Evolutionary conservation across 2,113 vertebrate species (phyloP).

Genomic region (Dicerorhinus sumatrensis): DNA sequence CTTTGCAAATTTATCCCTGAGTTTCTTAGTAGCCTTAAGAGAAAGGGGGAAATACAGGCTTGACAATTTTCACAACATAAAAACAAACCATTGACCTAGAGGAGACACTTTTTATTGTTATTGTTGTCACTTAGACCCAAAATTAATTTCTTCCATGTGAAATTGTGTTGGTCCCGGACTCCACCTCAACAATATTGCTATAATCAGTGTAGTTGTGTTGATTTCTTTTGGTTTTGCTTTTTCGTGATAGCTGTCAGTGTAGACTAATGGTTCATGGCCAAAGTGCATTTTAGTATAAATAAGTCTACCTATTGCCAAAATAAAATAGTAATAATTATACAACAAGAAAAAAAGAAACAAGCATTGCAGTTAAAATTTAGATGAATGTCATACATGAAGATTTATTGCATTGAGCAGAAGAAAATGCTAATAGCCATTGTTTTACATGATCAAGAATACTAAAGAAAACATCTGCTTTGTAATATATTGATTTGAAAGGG

Average conservation of each 20-base stretch:
- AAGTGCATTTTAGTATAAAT: not conserved
- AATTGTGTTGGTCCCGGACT: not conserved
- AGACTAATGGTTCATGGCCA: not conserved
- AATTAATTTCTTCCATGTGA: not conserved
- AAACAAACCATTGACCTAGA: not conserved
- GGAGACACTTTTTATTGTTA: not conserved
- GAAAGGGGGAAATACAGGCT: not conserved
- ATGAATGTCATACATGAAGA: not conserved
- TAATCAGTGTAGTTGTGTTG: not conserved
- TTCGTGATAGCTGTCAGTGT: not conserved
- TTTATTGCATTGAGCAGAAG: not conserved
- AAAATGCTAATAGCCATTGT: not conserved
- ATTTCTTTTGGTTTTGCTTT: not conserved
- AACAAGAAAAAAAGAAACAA: not conserved
- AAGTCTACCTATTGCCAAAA: not conserved
- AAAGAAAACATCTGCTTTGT: not conserved
- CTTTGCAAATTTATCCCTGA: not conserved
- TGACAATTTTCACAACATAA: not conserved
- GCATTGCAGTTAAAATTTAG: not conserved
- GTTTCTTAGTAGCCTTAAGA: not conserved
- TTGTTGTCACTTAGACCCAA: not conserved
- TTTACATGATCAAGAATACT: not conserved
- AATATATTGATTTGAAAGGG: not conserved
- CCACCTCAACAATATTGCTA: not conserved
- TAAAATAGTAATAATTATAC: not conserved